Conservation (phyloP, 2,113 vertebrate genomes). For the Cephalopterus ornatus region DNA sequence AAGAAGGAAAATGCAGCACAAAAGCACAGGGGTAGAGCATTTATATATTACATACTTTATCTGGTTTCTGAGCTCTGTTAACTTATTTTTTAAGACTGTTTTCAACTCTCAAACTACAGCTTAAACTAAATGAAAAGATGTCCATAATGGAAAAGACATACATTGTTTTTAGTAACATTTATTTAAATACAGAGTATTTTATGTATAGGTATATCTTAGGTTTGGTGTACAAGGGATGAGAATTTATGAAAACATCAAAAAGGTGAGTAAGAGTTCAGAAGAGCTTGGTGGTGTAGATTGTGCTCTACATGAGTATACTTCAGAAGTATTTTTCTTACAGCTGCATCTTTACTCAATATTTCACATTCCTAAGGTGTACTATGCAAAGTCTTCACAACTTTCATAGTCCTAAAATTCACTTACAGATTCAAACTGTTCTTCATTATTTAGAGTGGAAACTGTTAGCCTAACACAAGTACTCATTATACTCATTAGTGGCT, state of each 20-base stretch:
- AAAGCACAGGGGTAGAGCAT: not conserved
- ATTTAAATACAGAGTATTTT: not conserved
- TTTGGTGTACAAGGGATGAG: accelerated
- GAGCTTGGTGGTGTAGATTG: not conserved
- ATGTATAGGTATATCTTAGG: not conserved
- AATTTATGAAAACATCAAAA: not conserved
- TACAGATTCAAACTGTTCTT: not conserved
- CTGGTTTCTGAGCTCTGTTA: not conserved
- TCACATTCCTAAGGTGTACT: not conserved
- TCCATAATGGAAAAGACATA: not conserved
- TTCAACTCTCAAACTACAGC: not conserved
- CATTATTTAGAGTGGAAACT: not conserved
- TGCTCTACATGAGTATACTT: not conserved
- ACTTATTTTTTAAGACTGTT: not conserved
- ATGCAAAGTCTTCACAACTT: not conserved
- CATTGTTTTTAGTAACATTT: not conserved
- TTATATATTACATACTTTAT: not conserved
- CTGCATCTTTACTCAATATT: not conserved
- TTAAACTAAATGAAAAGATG: not conserved
- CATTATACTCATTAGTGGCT: not conserved
- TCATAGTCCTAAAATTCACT: not conserved
- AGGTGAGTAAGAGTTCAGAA: not conserved
- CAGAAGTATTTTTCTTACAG: not conserved
- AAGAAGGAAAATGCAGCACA: not conserved
- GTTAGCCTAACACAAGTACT: not conserved